These are phyloP conservation scores for Isaurus tuberculatus DNA, from an alignment of 92 coral and sea anemone genomes.

Conservation along the genomic window DNA sequence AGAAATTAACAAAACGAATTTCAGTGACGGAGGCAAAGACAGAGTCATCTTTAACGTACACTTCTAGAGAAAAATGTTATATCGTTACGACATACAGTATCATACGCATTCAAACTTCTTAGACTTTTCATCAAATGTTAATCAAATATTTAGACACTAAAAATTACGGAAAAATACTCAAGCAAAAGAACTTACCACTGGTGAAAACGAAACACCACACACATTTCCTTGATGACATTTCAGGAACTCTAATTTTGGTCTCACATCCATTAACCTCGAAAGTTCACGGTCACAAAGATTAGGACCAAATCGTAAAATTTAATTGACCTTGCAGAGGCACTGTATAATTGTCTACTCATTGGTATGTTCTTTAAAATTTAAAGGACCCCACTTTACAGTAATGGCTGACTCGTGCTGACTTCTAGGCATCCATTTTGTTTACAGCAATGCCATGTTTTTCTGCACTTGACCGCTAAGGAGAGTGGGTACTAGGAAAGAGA, in stretches of 20 bases:
- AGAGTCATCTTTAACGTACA: too few relatives aligned
- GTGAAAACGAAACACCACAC: constrained; percentile 90
- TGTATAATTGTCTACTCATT: neutral
- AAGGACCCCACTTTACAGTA: neutral
- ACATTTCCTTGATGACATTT: constrained; percentile 86
- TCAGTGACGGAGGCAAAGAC: neutral
- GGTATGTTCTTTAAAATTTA: neutral
- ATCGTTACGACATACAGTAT: too few relatives aligned
- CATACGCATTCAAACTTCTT: neutral
- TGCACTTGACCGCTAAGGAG: neutral
- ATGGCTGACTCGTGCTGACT: neutral
- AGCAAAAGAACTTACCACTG: constrained; percentile 69
- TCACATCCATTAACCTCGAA: constrained; percentile 64
- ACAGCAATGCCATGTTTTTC: constrained; percentile 31
- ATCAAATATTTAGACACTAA: neutral
- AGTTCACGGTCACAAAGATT: neutral
- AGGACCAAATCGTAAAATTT: neutral
- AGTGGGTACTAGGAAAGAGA: neutral
- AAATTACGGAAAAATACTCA: neutral
- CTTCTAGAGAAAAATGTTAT: too few relatives aligned
- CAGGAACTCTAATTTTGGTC: constrained; percentile 75
- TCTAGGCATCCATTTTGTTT: constrained; percentile 14
- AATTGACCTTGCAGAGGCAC: neutral
- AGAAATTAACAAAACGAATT: neutral
- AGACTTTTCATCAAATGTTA: neutral